These are phyloP conservation scores for Eilema depressum DNA, from an alignment of 2,888 invertebrate species.

Conservation along the genomic window DNA sequence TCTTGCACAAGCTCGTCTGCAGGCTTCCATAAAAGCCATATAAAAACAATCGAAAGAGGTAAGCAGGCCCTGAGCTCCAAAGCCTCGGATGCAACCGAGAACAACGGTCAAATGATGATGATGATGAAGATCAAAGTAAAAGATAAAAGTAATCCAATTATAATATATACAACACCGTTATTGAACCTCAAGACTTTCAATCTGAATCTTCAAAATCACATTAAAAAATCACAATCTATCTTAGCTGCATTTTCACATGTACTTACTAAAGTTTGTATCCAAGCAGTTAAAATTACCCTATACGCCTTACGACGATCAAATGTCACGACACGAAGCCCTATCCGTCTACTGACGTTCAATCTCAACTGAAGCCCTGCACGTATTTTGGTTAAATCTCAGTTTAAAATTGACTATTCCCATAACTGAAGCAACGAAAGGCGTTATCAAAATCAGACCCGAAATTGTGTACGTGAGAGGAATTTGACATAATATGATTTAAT, in stretches of 20 bases:
- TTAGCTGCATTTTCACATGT: neutral
- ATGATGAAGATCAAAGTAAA: too few species aligned
- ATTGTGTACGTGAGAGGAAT: neutral
- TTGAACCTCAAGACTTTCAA: too few species aligned
- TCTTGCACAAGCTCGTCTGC: too few species aligned
- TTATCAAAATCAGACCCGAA: neutral
- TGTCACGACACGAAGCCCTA: neutral
- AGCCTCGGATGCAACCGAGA: too few species aligned
- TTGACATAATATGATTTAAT: neutral
- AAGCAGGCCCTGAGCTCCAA: too few species aligned
- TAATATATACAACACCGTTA: too few species aligned
- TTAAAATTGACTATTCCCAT: neutral
- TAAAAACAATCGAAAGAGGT: too few species aligned
- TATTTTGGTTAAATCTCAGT: neutral
- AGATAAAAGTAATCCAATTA: too few species aligned
- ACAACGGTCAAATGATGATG: too few species aligned
- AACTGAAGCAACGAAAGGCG: neutral
- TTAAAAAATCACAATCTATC: neutral
- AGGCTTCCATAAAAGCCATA: too few species aligned
- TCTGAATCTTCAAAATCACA: too few species aligned
- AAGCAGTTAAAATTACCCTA: neutral
- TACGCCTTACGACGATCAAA: slow-evolving; percentile 1
- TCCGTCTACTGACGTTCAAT: neutral
- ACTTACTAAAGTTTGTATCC: neutral
- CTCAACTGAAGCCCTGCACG: neutral